Evolutionary conservation across 2,888 invertebrate species (phyloP).

Genomic region (Galerucella nymphaeae): DNA sequence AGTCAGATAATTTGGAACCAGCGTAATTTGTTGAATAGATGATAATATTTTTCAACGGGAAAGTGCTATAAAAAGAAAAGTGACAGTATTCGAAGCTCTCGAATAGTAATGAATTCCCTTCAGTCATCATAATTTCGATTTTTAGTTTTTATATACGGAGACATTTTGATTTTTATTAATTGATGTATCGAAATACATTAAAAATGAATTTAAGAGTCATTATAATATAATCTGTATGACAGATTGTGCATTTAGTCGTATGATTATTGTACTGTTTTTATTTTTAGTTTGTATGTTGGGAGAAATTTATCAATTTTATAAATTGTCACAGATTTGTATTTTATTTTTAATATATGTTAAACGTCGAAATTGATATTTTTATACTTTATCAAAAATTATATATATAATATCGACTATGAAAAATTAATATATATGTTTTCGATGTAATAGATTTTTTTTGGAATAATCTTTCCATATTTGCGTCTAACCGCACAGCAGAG

Average conservation of each 20-base stretch:
- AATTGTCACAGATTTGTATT: constrained; percentile 46
- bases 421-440: constrained; percentile 45
- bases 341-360: constrained; percentile 44
- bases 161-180: not conserved
- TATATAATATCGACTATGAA: constrained; percentile 33
- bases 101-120: not conserved
- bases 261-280: constrained; percentile 31
- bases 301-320: constrained; percentile 44
- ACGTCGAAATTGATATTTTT: constrained; percentile 52
- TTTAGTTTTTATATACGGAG: too few relatives aligned
- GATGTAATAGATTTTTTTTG: constrained; percentile 26
- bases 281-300: constrained; percentile 32
- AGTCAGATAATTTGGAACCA: constrained; percentile 11
- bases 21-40: constrained; percentile 16
- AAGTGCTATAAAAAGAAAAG: constrained; percentile 32
- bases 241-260: constrained; percentile 42
- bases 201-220: not conserved
- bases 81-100: not conserved
- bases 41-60: constrained; percentile 24
- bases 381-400: constrained; percentile 46
- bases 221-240: constrained; percentile 36
- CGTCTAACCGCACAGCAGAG: too few relatives aligned
- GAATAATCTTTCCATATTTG: not conserved
- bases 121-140: not conserved
- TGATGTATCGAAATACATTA: not conserved